Evolutionary conservation across 30 jellyfish, hydroid and myxozoan species (phyloP).

Genomic region (Turritopsis dohrnii): DNA sequence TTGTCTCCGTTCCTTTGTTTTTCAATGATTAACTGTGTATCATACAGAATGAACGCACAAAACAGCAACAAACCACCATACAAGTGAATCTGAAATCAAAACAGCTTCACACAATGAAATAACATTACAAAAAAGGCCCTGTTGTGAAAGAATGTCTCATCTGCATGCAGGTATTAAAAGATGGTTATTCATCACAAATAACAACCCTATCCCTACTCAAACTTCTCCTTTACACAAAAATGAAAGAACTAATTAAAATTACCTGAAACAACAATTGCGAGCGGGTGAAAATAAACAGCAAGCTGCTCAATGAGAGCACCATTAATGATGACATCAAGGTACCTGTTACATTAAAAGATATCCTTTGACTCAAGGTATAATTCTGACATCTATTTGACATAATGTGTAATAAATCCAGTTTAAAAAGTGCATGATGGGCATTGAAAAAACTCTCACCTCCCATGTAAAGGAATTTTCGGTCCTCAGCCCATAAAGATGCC

Average conservation of each 20-base stretch:
- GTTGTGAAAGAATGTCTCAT: neutral
- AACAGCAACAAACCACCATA: constrained; percentile 87
- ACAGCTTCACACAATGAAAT: neutral
- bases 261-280: neutral
- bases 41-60: constrained; percentile 91
- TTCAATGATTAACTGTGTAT: constrained; percentile 87
- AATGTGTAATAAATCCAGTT: neutral
- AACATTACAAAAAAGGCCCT: neutral
- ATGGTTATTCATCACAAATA: no score
- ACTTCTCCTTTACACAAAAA: no score
- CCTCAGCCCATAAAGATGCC: constrained; percentile 96
- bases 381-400: no score
- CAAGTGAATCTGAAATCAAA: constrained; percentile 51
- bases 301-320: neutral
- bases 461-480: constrained; percentile 75
- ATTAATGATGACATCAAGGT: neutral
- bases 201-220: no score
- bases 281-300: neutral
- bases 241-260: neutral
- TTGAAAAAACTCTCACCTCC: constrained; percentile 57
- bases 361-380: no score
- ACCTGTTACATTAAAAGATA: neutral
- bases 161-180: neutral
- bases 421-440: neutral
- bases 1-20: constrained; percentile 84